phyloP scores from a whole-genome alignment of 23 tunicate genomes.

The Styela plicata region DNA sequence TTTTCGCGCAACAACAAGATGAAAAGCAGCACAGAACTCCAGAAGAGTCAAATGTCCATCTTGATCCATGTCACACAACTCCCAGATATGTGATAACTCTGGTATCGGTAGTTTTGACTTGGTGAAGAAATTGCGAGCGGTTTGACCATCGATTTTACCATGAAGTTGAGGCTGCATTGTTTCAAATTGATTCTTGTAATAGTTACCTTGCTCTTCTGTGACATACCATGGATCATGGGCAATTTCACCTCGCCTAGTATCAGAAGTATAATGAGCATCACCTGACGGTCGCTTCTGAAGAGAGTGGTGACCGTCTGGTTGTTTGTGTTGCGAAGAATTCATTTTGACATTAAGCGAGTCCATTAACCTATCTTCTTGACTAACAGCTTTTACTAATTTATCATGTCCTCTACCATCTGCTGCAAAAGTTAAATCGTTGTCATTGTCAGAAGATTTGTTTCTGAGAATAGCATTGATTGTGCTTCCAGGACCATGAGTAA shows the following conservation, averaged over 20 bases:
- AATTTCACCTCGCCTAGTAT: neutral
- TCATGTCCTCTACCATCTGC: neutral
- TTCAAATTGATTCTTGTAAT: conserved; percentile 77
- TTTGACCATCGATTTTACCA: conserved; percentile 93
- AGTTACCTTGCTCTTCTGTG: conserved; percentile 69
- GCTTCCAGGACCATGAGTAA: conserved; percentile 21
- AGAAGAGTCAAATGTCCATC: conserved; percentile 82
- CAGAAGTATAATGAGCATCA: neutral
- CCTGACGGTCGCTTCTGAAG: neutral
- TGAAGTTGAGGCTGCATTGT: conserved; percentile 65
- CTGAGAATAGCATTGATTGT: conserved; percentile 5
- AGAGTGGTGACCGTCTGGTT: neutral
- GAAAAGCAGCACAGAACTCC: conserved; percentile 92
- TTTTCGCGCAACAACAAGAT: conserved; percentile 90
- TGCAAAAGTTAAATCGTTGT: neutral
- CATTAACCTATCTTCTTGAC: neutral
- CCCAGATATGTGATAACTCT: conserved; percentile 95
- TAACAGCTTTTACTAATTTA: neutral
- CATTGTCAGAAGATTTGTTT: conserved; percentile 3
- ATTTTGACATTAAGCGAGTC: neutral
- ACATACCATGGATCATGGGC: conserved; percentile 87
- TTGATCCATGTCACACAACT: conserved; percentile 90
- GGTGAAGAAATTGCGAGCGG: conserved; percentile 91
- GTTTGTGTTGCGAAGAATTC: neutral
- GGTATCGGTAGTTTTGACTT: conserved; percentile 88